A percentile compares a stretch with the other conserved stretches of the same genome.
phyloP scores from a whole-genome alignment of 2,888 invertebrate species.

The Athalia rosae region DNA sequence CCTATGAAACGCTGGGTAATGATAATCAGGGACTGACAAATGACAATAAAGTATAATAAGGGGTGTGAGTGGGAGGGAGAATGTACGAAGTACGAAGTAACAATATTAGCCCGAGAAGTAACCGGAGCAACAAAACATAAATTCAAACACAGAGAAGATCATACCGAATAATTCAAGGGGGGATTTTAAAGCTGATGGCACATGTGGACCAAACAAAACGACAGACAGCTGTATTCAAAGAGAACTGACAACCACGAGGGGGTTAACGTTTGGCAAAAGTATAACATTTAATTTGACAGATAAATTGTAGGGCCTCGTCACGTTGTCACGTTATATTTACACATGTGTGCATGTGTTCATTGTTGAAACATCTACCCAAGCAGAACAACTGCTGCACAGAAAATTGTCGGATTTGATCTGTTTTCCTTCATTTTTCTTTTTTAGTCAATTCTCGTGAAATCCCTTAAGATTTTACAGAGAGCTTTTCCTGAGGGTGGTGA shows the following conservation, averaged over 20 bases:
- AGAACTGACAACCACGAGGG: not conserved
- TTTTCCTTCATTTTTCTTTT: not conserved
- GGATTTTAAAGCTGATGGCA: slow-evolving; percentile 6
- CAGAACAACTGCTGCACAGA: too few species aligned
- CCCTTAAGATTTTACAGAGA: not conserved
- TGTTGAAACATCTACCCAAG: too few species aligned
- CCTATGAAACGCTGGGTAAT: slow-evolving; percentile 31
- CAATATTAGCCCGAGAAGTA: not conserved
- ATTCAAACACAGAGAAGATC: too few species aligned
- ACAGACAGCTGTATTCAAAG: too few species aligned
- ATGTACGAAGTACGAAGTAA: not conserved
- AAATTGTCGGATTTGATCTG: too few species aligned
- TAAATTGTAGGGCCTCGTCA: slow-evolving; percentile 8
- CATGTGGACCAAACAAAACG: too few species aligned
- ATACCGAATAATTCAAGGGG: not conserved
- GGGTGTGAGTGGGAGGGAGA: slow-evolving; percentile 41
- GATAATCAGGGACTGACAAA: slow-evolving; percentile 29
- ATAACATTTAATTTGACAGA: slow-evolving; percentile 32
- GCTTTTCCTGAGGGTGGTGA: not conserved
- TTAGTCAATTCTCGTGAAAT: not conserved
- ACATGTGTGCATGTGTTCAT: too few species aligned
- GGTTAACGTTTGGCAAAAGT: slow-evolving; percentile 38
- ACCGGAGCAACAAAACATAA: slow-evolving; percentile 7
- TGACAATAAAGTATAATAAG: slow-evolving; percentile 45
- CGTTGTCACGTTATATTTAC: too few species aligned